Evolutionary conservation across 2,113 vertebrate genomes (phyloP).

Genomic region (Bettongia penicillata): DNA sequence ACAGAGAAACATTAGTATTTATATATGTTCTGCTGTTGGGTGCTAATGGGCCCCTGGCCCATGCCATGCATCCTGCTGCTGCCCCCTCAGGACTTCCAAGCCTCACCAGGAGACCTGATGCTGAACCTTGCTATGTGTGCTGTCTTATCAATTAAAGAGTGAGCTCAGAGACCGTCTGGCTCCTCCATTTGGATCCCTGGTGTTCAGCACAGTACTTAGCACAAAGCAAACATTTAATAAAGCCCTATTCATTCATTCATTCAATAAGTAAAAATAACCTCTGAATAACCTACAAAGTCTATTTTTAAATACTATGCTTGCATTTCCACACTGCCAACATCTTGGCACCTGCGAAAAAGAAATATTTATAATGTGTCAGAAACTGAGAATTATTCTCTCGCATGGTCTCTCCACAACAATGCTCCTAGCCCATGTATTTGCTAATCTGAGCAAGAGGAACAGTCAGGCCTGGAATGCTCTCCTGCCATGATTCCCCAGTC

Average conservation of each 20-base stretch:
- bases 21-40: neutral
- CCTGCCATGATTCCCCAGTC: neutral
- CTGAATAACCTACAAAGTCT: neutral
- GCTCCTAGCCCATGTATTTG: neutral
- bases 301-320: neutral
- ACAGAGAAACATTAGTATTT: neutral
- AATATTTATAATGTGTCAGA: neutral
- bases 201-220: neutral
- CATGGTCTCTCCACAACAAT: neutral
- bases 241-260: neutral
- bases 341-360: neutral
- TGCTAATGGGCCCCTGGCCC: neutral
- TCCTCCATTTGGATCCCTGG: neutral
- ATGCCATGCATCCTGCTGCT: neutral
- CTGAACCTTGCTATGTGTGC: neutral
- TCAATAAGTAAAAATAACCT: neutral
- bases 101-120: neutral
- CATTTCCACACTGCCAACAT: neutral
- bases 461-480: neutral
- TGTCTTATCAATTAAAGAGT: accelerated
- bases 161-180: neutral
- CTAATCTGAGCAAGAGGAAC: neutral
- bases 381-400: neutral
- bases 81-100: neutral
- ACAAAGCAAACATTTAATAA: neutral